phyloP scores from a whole-genome alignment of 2,797 vertebrate species.

The Hapalemur alaotrensis region DNA sequence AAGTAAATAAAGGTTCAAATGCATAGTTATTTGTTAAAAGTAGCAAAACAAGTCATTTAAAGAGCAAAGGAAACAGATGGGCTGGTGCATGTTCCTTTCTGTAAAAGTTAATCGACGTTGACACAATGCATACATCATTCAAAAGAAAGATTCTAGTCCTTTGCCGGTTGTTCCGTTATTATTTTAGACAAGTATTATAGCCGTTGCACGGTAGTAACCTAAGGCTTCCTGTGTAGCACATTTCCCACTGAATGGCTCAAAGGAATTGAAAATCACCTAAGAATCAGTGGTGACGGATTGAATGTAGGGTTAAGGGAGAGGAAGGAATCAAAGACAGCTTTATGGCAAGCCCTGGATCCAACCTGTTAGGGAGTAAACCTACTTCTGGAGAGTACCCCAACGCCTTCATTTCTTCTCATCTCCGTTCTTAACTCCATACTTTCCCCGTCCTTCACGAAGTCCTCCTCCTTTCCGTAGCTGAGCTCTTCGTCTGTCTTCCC shows the following conservation, averaged over 20 bases:
- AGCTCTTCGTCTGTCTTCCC: background rate
- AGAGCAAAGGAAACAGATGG: constrained; percentile 39
- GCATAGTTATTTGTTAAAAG: background rate
- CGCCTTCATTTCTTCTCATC: background rate
- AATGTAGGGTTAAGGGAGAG: background rate
- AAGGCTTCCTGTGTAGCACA: background rate
- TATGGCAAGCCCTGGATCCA: background rate
- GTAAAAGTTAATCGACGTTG: background rate
- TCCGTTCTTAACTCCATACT: background rate
- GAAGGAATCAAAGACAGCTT: background rate
- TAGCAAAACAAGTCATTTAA: constrained; percentile 7
- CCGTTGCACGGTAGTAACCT: background rate
- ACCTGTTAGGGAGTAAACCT: background rate
- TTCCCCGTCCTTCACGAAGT: background rate
- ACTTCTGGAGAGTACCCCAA: background rate
- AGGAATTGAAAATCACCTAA: background rate
- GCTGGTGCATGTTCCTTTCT: background rate
- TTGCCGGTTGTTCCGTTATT: background rate
- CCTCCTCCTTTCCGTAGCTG: background rate
- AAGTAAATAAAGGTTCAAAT: constrained; percentile 13
- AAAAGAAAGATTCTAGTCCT: background rate
- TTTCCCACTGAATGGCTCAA: background rate
- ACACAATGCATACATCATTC: background rate
- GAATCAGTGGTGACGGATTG: background rate
- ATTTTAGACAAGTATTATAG: background rate